Evolutionary conservation across 1,140 invertebrate genomes (phyloP).

Genomic region (Hermetia illucens): DNA sequence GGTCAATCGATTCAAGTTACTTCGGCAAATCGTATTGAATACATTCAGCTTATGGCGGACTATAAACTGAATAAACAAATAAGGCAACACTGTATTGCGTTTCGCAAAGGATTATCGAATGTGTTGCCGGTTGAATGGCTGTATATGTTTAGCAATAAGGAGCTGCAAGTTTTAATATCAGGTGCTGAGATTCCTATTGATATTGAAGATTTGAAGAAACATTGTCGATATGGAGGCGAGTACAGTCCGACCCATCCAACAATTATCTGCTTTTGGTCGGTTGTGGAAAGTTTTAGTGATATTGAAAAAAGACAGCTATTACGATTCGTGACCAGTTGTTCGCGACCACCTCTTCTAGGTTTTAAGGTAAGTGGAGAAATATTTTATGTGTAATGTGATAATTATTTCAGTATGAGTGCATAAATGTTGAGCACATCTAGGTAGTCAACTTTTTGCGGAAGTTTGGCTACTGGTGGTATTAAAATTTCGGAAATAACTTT

Average conservation of each 20-base stretch:
- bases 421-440: too few species aligned
- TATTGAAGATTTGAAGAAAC: conserved; percentile 68
- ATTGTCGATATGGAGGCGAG: conserved; percentile 77
- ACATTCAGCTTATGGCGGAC: conserved; percentile 91
- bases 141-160: conserved; percentile 87
- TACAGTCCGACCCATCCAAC: conserved; percentile 66
- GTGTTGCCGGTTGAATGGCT: conserved; percentile 85
- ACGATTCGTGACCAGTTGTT: conserved; percentile 96
- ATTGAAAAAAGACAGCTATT: conserved; percentile 72
- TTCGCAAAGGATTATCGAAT: conserved; percentile 73
- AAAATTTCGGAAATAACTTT: too few species aligned
- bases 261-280: conserved; percentile 70
- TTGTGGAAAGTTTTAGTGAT: conserved; percentile 71
- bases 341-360: conserved; percentile 87
- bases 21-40: conserved; percentile 85
- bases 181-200: conserved; percentile 88
- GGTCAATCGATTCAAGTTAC: conserved; percentile 84
- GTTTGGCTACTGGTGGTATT: too few species aligned
- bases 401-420: too few species aligned
- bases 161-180: conserved; percentile 87
- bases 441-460: too few species aligned
- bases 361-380: conserved; percentile 66
- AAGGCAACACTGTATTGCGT: conserved; percentile 68
- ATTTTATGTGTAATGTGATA: too few species aligned
- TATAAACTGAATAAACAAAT: conserved; percentile 91